Evolutionary conservation across 2,888 invertebrate genomes (phyloP), one percentile per base, ranked within the genome.

Genomic region (Eledone cirrhosa): DNA sequence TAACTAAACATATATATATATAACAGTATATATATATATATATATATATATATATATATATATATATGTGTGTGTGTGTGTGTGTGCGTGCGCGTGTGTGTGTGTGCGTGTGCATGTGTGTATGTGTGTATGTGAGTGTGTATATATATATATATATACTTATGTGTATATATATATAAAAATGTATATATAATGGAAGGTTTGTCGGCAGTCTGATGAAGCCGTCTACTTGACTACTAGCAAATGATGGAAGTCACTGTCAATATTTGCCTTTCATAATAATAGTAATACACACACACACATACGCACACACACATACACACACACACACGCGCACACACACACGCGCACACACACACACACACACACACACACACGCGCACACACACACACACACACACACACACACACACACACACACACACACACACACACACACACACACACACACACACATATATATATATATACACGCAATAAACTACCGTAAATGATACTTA

Each of bases 261-360:
- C n/a, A n/a, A 53, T n/a, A 53, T n/a, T 4, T n/a, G n/a, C 7
- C 19, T 53, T 3, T 53, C 53, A 22, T 53, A 5, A 19, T 22
- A 19, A 5, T n/a, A 53, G 2, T 4, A 19, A 53, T n/a, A 53
- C 53, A 53, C 53, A 53, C 53, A 53, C 53, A 53, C 53, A 3
- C 53, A 53, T n/a, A 53, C 53, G n/a, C 53, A 53, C 53, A 53
- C 7, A 53, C 53, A 53, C 53, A 53, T n/a, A 53, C 53, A 53
- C 53, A 53, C 53, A 53, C 7, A 53, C 53, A 53, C 53, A 53
- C 53, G n/a, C 53, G n/a, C 53, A 53, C 53, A 53, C 53, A 53
- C 53, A 53, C 53, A 53, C 53, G n/a, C 53, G n/a, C 53, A 53
- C 53, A 53, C 53, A 53, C 53, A 53, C n/a, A 53, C 19, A 53